Evolutionary conservation across 2,797 vertebrate genomes (phyloP), one percentile per base, ranked within the genome.

Genomic region (Echiichthys vipera): DNA sequence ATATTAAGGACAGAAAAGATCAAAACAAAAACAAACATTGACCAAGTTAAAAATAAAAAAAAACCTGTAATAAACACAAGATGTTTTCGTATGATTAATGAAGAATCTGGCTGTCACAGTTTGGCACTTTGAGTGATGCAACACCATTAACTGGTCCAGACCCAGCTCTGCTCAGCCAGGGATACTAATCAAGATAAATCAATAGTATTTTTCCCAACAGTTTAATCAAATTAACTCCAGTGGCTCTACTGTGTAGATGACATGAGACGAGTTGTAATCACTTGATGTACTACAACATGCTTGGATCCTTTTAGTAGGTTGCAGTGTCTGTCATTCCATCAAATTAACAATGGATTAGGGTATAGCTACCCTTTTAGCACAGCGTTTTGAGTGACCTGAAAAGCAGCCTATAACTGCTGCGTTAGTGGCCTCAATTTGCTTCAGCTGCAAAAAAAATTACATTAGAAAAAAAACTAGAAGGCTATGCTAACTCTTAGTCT

Each of bases 321-420:
- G 81, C 58, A 54, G 70, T 84, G 65, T 86, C 77, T 88, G 84
- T 83, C 68, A 76, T 82, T 83, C 80, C 74, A 84, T 87, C 81
- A 91, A 91, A 91, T 91, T 88, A 91, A 88, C 88, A 89, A 66
- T 88, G 85, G 84, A 84, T 91, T 91, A 88, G 88, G 88, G 78
- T 83, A 80, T 73, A 57, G 75, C 83, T 77, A 50, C 78, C 71
- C 76, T 89, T 90, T 92, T 84, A 88, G 85, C 77, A 30, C 66
- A 78, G 85, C 81, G 79, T 91, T 90, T 79, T 70, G 74, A 86
- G 63, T 91, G 92, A 91, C 92, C 91, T 93, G 87, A 89, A 93
- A 93, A 92, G 76, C 82, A 77, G 63, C 78, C 84, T 83, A n/a
- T n/a, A 77, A 90, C 87, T 84, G 84, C 82, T 84, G 86, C 49